Conservation (phyloP, 2,888 invertebrate genomes). For the Calameuta pallipes region DNA sequence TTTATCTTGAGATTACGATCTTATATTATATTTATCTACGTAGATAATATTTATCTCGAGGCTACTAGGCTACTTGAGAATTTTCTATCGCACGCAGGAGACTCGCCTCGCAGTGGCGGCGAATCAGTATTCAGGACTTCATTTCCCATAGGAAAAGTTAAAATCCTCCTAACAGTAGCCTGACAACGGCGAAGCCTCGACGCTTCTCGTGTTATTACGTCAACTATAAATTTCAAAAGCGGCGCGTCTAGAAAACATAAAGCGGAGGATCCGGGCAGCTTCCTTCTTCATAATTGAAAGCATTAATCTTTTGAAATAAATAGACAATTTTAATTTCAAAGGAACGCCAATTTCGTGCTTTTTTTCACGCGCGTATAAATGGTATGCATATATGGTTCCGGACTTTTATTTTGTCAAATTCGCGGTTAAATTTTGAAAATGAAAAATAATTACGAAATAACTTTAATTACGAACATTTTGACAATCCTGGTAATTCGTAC, state of each 20-base stretch:
- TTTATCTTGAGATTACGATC: no score
- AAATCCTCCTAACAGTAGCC: not conserved
- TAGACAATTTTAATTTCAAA: constrained; percentile 4
- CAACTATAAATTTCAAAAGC: constrained; percentile 29
- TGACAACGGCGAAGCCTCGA: constrained; percentile 1
- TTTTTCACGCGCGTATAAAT: no score
- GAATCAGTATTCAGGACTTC: constrained; percentile 1
- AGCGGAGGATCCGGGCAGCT: not conserved
- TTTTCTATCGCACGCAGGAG: no score
- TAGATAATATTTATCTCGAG: no score
- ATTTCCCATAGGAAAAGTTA: not conserved
- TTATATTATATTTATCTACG: no score
- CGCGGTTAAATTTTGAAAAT: no score
- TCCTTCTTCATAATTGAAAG: constrained; percentile 19
- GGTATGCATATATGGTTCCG: fast-evolving
- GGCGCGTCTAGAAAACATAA: constrained; percentile 12
- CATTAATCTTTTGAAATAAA: constrained; percentile 21
- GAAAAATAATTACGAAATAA: no score
- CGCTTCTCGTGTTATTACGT: constrained; percentile 16
- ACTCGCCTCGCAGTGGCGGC: not conserved
- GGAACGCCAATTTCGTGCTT: no score
- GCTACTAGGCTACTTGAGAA: no score
- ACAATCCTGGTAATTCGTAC: no score
- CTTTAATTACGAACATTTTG: no score
- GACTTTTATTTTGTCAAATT: no score